Percentiles rank a stretch among this genome's conserved stretches.
Evolutionary conservation across 2,113 vertebrate genomes (phyloP).

Genomic region (Albula goreensis): DNA sequence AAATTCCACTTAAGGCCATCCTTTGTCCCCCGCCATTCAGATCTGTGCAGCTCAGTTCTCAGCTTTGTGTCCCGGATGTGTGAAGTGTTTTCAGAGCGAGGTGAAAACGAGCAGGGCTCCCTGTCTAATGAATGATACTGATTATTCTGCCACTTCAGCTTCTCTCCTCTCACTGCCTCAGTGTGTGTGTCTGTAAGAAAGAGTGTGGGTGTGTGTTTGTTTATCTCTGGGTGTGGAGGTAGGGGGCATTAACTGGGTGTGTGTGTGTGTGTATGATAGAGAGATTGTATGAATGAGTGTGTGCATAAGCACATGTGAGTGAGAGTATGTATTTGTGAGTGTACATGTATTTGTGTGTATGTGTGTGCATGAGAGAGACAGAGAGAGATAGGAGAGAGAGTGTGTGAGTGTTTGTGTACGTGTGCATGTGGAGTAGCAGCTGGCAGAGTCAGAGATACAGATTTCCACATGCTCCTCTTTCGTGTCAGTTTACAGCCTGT

Average conservation of each 20-base stretch:
- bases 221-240: no score
- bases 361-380: not conserved
- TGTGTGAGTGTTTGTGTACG: not conserved
- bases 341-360: not conserved
- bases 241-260: no score
- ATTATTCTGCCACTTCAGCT: conserved; percentile 23
- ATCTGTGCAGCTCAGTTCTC: not conserved
- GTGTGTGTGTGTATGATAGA: not conserved
- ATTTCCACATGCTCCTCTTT: not conserved
- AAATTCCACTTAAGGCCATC: not conserved
- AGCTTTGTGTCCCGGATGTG: not conserved
- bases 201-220: not conserved
- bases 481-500: not conserved
- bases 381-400: no score
- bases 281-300: not conserved
- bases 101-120: conserved; percentile 16
- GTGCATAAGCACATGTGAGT: not conserved
- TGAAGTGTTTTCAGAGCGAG: conserved; percentile 13
- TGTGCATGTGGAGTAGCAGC: not conserved
- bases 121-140: conserved; percentile 32
- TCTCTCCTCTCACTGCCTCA: not conserved
- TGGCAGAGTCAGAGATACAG: conserved; percentile 2
- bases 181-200: not conserved
- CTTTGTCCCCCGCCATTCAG: conserved; percentile 3
- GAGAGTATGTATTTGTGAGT: not conserved